Conservation (phyloP, 2,113 vertebrate species). For the Picathartes gymnocephalus region DNA sequence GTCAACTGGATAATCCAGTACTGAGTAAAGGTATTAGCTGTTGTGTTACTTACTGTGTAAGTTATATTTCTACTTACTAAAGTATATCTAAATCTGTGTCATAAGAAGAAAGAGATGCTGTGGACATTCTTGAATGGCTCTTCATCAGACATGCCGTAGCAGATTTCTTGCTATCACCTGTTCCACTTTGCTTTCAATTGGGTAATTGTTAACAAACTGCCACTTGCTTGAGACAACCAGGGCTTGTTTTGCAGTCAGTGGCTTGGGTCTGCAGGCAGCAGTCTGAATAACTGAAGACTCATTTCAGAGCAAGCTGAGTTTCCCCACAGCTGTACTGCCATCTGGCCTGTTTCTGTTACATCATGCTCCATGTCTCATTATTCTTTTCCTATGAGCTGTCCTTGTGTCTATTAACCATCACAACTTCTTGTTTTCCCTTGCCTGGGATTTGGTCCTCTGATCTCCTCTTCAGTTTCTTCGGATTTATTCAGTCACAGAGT, state of each 20-base stretch:
- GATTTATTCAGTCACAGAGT: conserved; percentile 15
- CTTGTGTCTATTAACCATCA: conserved; percentile 58
- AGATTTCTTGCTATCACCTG: conserved; percentile 11
- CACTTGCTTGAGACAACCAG: not conserved
- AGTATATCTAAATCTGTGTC: not conserved
- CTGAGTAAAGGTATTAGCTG: not conserved
- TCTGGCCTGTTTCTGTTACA: conserved; percentile 60
- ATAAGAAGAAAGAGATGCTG: not conserved
- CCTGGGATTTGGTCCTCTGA: conserved; percentile 13
- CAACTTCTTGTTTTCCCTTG: conserved; percentile 62
- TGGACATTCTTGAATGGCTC: not conserved
- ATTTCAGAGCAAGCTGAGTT: conserved; percentile 40
- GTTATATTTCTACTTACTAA: not conserved
- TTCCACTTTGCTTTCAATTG: not conserved
- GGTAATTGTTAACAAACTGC: conserved; percentile 10
- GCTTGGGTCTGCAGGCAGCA: not conserved
- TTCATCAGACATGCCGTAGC: not conserved
- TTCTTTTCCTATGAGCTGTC: conserved; percentile 63
- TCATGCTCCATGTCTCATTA: conserved; percentile 59
- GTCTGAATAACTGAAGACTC: conserved; percentile 6
- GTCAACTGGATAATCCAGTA: not conserved
- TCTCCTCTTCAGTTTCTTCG: conserved; percentile 26
- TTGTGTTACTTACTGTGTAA: not conserved
- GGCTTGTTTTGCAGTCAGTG: not conserved
- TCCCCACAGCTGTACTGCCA: conserved; percentile 49